Conservation (phyloP, 2,797 vertebrate species). For the Takifugu rubripes region DNA sequence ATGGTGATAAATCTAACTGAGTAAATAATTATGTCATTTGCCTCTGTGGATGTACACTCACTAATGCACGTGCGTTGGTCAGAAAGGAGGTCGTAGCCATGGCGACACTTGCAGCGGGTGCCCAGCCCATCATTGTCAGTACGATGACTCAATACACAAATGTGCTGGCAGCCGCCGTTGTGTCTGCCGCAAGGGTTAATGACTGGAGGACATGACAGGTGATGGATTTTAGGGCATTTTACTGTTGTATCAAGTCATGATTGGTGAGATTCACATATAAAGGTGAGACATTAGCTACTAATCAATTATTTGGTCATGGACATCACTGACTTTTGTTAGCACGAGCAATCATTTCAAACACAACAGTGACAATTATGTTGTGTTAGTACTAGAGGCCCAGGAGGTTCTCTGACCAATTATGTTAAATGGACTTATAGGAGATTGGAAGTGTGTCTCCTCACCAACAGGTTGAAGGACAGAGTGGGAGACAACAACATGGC, state of each 20-base stretch:
- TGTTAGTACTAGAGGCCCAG: no score
- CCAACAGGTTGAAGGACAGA: conserved; percentile 66
- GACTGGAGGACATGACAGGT: conserved; percentile 44
- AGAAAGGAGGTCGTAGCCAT: conserved; percentile 70
- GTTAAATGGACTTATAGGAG: neutral
- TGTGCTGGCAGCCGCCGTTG: conserved; percentile 77
- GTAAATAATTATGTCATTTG: no score
- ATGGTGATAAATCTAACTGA: neutral
- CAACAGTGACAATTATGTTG: no score
- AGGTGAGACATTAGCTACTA: no score
- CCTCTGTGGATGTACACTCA: conserved; percentile 41
- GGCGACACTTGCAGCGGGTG: conserved; percentile 75
- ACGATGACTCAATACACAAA: conserved; percentile 74
- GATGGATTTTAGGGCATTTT: neutral
- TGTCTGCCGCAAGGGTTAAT: conserved; percentile 73
- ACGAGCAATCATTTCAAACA: no score
- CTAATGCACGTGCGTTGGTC: conserved; percentile 67
- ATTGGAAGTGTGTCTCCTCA: conserved; percentile 24
- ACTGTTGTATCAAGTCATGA: neutral
- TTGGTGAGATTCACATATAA: neutral
- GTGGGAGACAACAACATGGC: conserved; percentile 69
- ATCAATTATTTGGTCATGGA: no score
- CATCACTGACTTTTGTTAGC: no score
- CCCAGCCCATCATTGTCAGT: conserved; percentile 72
- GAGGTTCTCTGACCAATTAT: neutral